A percentile compares a stretch with the other conserved stretches of the same genome.
phyloP scores from a whole-genome alignment of 2,113 vertebrate genomes.

The Lepus timidus region DNA sequence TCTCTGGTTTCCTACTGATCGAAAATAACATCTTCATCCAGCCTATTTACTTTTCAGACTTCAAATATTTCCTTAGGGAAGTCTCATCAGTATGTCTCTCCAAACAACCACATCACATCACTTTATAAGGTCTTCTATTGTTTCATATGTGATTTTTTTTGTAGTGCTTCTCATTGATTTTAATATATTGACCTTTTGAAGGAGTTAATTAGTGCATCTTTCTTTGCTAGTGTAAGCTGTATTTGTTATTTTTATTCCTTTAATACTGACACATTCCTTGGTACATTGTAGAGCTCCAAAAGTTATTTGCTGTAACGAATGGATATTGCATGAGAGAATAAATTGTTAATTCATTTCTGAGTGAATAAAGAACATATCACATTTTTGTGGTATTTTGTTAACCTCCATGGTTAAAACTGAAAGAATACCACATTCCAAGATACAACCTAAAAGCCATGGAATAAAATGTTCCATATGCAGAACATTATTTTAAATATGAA shows the following conservation, averaged over 20 bases:
- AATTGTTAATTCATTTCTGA: neutral
- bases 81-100: neutral
- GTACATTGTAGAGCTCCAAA: neutral
- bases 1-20: neutral
- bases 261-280: neutral
- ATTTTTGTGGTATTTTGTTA: constrained; percentile 2
- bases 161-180: neutral
- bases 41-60: neutral
- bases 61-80: neutral
- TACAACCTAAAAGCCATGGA: neutral
- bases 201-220: neutral
- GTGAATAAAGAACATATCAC: neutral
- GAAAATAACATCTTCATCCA: neutral
- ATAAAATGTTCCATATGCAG: neutral
- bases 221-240: neutral
- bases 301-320: constrained; percentile 32
- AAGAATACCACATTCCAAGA: neutral
- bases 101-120: neutral
- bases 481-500: neutral
- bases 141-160: neutral
- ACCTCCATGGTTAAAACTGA: neutral
- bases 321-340: neutral
- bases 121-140: neutral
- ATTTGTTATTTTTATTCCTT: neutral
- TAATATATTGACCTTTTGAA: neutral